Percentiles rank a stretch among this genome's conserved stretches.
Conservation (phyloP, 1,140 invertebrate species). For the Leptinotarsa lineolata region DNA sequence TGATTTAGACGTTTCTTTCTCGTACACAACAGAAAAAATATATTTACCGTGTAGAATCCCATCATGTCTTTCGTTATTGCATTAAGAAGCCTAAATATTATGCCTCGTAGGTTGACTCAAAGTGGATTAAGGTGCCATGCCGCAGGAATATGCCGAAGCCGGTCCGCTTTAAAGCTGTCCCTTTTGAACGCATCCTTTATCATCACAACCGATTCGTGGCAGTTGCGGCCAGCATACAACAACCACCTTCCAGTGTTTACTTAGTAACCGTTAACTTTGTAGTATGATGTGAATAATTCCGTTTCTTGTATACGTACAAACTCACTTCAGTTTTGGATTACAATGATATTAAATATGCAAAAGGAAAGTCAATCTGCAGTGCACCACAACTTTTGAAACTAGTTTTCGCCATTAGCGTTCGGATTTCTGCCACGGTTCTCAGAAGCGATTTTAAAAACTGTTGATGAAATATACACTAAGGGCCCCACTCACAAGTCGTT, state of each 20-base stretch:
- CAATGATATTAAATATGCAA: conserved; percentile 20
- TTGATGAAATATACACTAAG: background rate
- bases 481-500: background rate
- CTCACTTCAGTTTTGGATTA: conserved; percentile 17
- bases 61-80: background rate
- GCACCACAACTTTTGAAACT: background rate
- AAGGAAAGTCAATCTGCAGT: conserved; percentile 11
- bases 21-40: too few species aligned
- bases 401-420: background rate
- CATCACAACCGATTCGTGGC: conserved; percentile 19
- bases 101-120: background rate
- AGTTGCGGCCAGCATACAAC: conserved; percentile 12
- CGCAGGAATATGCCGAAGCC: conserved; percentile 9
- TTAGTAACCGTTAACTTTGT: conserved; percentile 22
- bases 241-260: conserved; percentile 18
- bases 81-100: conserved; percentile 2
- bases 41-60: too few species aligned
- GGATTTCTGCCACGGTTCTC: too few species aligned
- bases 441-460: background rate
- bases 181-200: conserved; percentile 24
- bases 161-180: conserved; percentile 11
- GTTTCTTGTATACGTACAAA: conserved; percentile 23
- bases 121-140: background rate
- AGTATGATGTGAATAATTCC: conserved; percentile 22
- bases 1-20: too few species aligned